phyloP scores from a whole-genome alignment of 2,888 invertebrate genomes.

The Mallateleia sp. region DNA sequence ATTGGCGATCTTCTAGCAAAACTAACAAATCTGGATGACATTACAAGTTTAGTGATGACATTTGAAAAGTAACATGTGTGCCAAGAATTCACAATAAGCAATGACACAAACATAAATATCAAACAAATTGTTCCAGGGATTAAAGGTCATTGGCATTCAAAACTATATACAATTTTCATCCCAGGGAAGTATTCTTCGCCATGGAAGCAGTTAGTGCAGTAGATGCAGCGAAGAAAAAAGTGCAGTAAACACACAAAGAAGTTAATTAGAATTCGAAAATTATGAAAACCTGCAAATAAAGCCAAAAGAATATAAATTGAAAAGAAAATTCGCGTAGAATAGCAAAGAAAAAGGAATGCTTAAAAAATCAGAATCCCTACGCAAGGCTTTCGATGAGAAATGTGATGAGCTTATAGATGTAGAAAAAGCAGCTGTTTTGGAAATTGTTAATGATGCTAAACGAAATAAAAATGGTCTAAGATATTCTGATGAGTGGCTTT shows the following conservation, averaged over 20 bases:
- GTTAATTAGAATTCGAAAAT: slow-evolving; percentile 13
- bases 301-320: slow-evolving; percentile 19
- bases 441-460: too few species aligned
- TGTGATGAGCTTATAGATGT: too few species aligned
- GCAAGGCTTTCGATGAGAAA: slow-evolving; percentile 17
- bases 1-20: slow-evolving; percentile 11
- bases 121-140: not conserved
- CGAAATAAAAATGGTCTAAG: too few species aligned
- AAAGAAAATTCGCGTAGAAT: slow-evolving; percentile 27
- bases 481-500: too few species aligned
- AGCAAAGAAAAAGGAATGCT: slow-evolving; percentile 36
- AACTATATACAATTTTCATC: slow-evolving; percentile 27
- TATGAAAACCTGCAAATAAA: slow-evolving; percentile 19
- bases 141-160: slow-evolving; percentile 26
- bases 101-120: slow-evolving; percentile 7
- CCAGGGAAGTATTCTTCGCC: slow-evolving; percentile 34
- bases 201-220: slow-evolving; percentile 28
- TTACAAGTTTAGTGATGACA: slow-evolving; percentile 24
- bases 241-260: slow-evolving; percentile 8
- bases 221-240: slow-evolving; percentile 25
- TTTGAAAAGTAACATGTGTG: slow-evolving; percentile 44
- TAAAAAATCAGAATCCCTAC: slow-evolving; percentile 8
- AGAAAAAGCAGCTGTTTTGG: too few species aligned
- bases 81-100: slow-evolving; percentile 22
- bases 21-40: slow-evolving; percentile 15